These are phyloP conservation scores for Hylomyscus alleni DNA, from an alignment of 2,797 vertebrate species.

Conservation along the genomic window DNA sequence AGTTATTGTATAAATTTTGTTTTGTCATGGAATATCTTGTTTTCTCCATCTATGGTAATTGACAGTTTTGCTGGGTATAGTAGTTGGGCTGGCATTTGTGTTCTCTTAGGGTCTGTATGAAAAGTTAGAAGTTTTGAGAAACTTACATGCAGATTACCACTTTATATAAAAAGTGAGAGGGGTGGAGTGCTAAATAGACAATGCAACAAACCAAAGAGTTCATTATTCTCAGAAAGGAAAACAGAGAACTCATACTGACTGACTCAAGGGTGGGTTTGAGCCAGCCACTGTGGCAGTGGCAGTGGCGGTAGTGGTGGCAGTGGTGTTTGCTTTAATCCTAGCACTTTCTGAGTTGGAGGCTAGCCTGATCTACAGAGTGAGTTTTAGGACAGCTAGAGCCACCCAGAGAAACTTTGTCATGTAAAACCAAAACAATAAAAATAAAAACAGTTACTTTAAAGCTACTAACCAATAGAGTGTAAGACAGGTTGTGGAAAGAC, in stretches of 20 bases:
- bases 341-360: background rate
- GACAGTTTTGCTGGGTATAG: too few relatives aligned
- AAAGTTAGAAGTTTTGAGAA: background rate
- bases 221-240: background rate
- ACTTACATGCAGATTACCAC: background rate
- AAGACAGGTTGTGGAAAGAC: background rate
- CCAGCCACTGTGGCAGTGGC: background rate
- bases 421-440: background rate
- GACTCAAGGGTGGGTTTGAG: background rate
- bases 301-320: too few relatives aligned
- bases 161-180: background rate
- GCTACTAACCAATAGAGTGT: background rate
- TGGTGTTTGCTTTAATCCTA: background rate
- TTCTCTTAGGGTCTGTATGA: too few relatives aligned
- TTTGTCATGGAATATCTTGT: too few relatives aligned
- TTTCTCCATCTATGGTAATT: too few relatives aligned
- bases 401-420: background rate
- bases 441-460: background rate
- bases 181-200: background rate
- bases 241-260: background rate
- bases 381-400: background rate
- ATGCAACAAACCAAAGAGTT: background rate
- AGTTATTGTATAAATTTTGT: too few relatives aligned
- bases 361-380: background rate
- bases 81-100: too few relatives aligned